Percentiles rank a stretch among this genome's conserved stretches.
These are phyloP conservation scores for Aphelocoma coerulescens DNA, from an alignment of 2,113 vertebrate genomes.

Conservation along the genomic window DNA sequence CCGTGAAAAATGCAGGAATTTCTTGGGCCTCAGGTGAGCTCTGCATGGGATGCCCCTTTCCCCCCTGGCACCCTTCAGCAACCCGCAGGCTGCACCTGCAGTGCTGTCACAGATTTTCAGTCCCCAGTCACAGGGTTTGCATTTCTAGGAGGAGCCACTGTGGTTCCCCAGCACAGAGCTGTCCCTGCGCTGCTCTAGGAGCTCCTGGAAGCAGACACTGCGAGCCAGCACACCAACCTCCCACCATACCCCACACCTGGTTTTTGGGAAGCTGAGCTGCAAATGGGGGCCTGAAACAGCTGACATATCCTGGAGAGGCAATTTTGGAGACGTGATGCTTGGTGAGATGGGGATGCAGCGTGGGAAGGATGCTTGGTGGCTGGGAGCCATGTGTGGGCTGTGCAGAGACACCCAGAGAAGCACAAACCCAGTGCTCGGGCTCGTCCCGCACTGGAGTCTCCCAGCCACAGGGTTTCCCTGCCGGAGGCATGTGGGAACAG, in stretches of 20 bases:
- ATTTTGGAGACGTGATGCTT: neutral
- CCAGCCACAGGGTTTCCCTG: neutral
- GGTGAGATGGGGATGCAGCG: neutral
- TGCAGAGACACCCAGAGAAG: neutral
- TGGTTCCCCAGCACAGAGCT: neutral
- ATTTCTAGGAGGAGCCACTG: neutral
- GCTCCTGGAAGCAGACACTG: neutral
- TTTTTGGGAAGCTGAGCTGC: neutral
- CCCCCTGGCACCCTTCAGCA: neutral
- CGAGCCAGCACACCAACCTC: neutral
- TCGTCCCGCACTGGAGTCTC: fast-evolving
- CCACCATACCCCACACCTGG: fast-evolving
- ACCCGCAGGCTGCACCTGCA: neutral
- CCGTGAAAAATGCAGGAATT: neutral
- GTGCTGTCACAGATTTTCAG: neutral
- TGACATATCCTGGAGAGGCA: neutral
- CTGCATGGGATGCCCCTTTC: too few relatives aligned
- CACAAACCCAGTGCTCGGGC: fast-evolving
- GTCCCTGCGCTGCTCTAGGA: neutral
- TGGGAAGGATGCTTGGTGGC: neutral
- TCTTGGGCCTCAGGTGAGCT: neutral
- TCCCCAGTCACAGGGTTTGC: fast-evolving
- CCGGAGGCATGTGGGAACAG: neutral
- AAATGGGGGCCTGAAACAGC: neutral
- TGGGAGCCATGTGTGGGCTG: neutral